Evolutionary conservation across 2,797 vertebrate genomes (phyloP).

Genomic region (Eleutherodactylus coqui): DNA sequence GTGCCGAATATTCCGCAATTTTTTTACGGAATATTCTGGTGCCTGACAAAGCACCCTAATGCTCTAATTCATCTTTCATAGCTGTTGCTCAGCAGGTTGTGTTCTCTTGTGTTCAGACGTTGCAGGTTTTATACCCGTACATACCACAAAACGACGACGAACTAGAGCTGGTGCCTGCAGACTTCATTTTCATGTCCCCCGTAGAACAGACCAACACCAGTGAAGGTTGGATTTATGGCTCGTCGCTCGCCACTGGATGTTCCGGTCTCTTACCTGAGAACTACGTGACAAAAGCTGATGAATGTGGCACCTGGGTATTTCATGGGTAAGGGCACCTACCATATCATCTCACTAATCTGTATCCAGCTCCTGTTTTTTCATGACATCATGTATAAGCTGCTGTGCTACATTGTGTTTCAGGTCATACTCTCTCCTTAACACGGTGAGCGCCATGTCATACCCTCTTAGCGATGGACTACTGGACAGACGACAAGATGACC

Average conservation of each 20-base stretch:
- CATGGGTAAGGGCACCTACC: conserved; percentile 82
- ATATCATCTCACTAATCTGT: background rate
- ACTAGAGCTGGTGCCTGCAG: conserved; percentile 90
- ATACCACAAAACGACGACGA: conserved; percentile 95
- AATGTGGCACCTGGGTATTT: conserved; percentile 96
- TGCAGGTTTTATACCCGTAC: conserved; percentile 97
- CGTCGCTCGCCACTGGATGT: conserved; percentile 88
- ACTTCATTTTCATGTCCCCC: conserved; percentile 96
- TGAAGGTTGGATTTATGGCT: conserved; percentile 95
- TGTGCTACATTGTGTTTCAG: conserved; percentile 69
- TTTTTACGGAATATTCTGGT: too few species aligned
- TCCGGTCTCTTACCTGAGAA: conserved; percentile 95
- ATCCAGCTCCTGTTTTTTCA: background rate
- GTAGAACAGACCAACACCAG: conserved; percentile 92
- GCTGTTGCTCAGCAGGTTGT: background rate
- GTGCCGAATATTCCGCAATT: too few species aligned
- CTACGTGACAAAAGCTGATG: conserved; percentile 92
- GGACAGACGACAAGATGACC: conserved; percentile 85
- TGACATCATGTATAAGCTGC: background rate
- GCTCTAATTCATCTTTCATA: background rate
- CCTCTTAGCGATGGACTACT: conserved; percentile 80
- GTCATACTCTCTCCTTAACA: conserved; percentile 90
- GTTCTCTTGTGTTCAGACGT: conserved; percentile 77
- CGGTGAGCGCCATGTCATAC: conserved; percentile 73
- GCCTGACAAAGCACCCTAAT: too few species aligned